Evolutionary conservation across 1,140 invertebrate species (phyloP), one percentile per base, ranked within the genome.

Genomic region (Lasioglossum baleicum): DNA sequence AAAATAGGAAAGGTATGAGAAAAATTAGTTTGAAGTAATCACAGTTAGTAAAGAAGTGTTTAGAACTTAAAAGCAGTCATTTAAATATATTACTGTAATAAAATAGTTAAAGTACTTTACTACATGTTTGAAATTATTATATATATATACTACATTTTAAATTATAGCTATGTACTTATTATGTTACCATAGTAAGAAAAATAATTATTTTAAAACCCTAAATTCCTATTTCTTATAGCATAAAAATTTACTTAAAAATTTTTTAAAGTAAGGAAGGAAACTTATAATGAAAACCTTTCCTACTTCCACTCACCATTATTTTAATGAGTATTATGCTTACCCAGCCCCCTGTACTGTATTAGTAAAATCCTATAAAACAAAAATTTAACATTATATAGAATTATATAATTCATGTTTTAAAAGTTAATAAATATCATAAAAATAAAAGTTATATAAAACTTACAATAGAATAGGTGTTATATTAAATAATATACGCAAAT

Each of bases 301-400:
- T 90, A 89, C 85, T 88, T 88, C 75, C 81, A 87, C 74, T 90
- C 70, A 88, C 68, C 76, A 77, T 87, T 76, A 78, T 75, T 13
- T 70, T 67, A 80, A 81, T 58, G 48, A 83, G 40, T 85, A 80
- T 87, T 87, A 79, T 84, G 82, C 90, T 91, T 91, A 92, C 90
- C 89, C 86, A 86, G 87, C 61, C 61, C 82, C 85, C 61, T 90
- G 89, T 75, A 90, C 84, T 80, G 89, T 85, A 87, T 86, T 89
- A 78, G 83, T 65, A 85, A 91, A 91, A 51, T 85, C 89, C 90
- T 91, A 83, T 4, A 87, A 87, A 71, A 76, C 58, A 78, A 76
- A 63, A 22, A 40, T 58, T 20, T 51, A 68, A 68, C 31, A 15
- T 7, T 0, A 3, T 6, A 40, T 40, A 20, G 53, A 68, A 65